phyloP scores from a whole-genome alignment of 2,888 invertebrate species.

The Acronicta aceris region DNA sequence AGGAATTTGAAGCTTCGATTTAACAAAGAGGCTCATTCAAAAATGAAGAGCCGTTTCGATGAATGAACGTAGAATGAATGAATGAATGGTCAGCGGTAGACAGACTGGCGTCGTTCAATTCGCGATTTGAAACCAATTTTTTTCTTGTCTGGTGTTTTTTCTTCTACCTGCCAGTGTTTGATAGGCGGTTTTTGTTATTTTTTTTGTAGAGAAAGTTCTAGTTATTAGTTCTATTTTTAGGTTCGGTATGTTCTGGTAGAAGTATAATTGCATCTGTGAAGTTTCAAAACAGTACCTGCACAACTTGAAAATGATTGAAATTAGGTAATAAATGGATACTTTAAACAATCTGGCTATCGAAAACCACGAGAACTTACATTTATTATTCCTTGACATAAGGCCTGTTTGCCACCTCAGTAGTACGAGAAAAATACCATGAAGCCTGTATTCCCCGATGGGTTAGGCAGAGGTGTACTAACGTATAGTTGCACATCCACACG shows the following conservation, averaged over 20 bases:
- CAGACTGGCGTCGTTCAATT: slow-evolving; percentile 71
- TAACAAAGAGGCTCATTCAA: slow-evolving; percentile 57
- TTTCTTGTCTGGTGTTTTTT: slow-evolving; percentile 41
- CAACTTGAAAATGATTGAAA: too few species aligned
- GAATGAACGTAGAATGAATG: slow-evolving; percentile 60
- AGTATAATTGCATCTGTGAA: not conserved
- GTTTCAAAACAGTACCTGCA: too few species aligned
- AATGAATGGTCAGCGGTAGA: slow-evolving; percentile 67
- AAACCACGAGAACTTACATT: too few species aligned
- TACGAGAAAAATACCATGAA: too few species aligned
- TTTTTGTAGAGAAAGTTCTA: slow-evolving; percentile 35
- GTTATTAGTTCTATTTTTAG: not conserved
- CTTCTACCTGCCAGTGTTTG: slow-evolving; percentile 43
- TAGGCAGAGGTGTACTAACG: too few species aligned
- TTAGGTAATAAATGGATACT: too few species aligned
- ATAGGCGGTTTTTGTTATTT: slow-evolving; percentile 20
- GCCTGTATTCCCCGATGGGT: too few species aligned
- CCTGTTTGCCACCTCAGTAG: too few species aligned
- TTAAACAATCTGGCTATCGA: too few species aligned
- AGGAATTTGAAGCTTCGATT: slow-evolving; percentile 43
- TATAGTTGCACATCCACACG: too few species aligned
- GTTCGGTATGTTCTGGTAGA: not conserved
- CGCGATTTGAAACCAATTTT: slow-evolving; percentile 62
- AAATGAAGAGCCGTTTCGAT: slow-evolving; percentile 52
- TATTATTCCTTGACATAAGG: too few species aligned